Evolutionary conservation across 2,113 vertebrate genomes (phyloP).

Genomic region (Sceloporus undulatus): DNA sequence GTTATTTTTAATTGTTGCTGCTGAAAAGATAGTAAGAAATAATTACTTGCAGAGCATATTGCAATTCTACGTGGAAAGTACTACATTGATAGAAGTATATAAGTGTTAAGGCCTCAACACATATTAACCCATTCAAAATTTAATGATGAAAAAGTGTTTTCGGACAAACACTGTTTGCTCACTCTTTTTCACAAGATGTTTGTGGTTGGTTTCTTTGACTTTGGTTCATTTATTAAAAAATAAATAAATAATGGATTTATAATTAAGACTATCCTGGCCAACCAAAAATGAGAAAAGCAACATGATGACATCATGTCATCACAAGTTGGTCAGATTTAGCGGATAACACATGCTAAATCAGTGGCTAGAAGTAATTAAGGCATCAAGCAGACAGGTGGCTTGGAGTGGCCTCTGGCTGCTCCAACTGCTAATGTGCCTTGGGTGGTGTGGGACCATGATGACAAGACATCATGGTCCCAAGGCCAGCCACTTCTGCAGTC

Average conservation of each 20-base stretch:
- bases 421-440: too few relatives aligned
- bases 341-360: neutral
- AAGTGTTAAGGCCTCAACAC: neutral
- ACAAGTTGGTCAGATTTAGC: neutral
- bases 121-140: neutral
- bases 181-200: neutral
- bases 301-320: neutral
- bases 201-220: neutral
- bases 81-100: neutral
- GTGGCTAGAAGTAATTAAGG: neutral
- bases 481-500: too few relatives aligned
- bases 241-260: neutral
- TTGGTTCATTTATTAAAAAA: neutral
- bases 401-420: too few relatives aligned
- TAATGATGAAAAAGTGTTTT: neutral
- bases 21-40: neutral
- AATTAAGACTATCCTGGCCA: neutral
- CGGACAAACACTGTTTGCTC: neutral
- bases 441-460: too few relatives aligned
- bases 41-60: neutral
- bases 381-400: too few relatives aligned
- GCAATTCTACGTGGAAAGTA: neutral
- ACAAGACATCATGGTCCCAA: too few relatives aligned
- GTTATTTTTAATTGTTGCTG: neutral
- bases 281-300: neutral